These are phyloP conservation scores for Botrylloides violaceus DNA, from an alignment of 23 tunicate genomes.

Conservation along the genomic window DNA sequence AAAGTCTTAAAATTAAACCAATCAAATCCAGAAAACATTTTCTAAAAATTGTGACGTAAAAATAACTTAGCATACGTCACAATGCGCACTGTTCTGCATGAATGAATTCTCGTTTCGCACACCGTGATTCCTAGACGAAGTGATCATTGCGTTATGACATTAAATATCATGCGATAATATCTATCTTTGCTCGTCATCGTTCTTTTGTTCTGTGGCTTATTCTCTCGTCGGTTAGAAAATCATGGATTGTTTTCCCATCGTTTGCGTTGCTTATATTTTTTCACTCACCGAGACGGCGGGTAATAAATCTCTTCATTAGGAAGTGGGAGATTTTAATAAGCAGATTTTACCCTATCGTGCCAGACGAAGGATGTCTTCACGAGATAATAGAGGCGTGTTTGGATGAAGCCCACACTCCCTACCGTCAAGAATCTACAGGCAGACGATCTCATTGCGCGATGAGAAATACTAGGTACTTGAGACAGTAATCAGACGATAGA, in stretches of 20 bases:
- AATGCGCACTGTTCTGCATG: not conserved
- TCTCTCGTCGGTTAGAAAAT: constrained; percentile 4
- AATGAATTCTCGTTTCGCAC: not conserved
- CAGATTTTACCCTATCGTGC: constrained; percentile 6
- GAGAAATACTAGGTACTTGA: too few relatives aligned
- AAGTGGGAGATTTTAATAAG: not conserved
- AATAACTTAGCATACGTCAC: not conserved
- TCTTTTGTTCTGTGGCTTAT: constrained; percentile 12
- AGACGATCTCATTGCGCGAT: too few relatives aligned
- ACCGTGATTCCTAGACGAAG: not conserved
- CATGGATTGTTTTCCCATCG: not conserved
- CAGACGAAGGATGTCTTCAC: not conserved
- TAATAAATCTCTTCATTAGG: constrained; percentile 3
- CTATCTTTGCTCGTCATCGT: constrained; percentile 13
- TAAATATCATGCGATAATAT: constrained; percentile 17
- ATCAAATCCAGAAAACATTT: not conserved
- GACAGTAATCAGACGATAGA: too few relatives aligned
- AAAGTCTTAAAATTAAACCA: not conserved
- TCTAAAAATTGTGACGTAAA: not conserved
- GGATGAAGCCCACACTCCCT: too few relatives aligned
- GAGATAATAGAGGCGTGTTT: not conserved
- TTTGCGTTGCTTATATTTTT: constrained; percentile 1
- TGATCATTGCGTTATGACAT: constrained; percentile 9
- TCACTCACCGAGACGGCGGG: constrained; percentile 6
- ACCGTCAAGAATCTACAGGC: too few relatives aligned